Evolutionary conservation across 2,113 vertebrate genomes (phyloP), one percentile per base, ranked within the genome.

Genomic region (Globicephala melas): DNA sequence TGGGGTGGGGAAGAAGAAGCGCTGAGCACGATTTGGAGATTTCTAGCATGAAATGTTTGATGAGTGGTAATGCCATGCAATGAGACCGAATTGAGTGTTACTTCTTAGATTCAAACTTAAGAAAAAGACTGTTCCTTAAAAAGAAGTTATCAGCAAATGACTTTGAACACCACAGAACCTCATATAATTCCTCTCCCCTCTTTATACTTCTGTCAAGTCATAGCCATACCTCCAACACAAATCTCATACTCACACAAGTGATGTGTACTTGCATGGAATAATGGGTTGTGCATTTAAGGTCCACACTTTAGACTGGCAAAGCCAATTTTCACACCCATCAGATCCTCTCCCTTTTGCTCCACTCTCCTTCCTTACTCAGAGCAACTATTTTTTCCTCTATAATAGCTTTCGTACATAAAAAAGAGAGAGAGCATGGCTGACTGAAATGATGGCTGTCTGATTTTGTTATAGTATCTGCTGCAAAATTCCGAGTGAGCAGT

Each of bases 391-490:
- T 91, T 68, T 60, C 15, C 62, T 95, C 47, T n/a, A 62, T 28
- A 92, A 89, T 21, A 73, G 44, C n/a, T 95, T 85, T 89, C 80
- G 41, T 74, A 95, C 33, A 25, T 74, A 67, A 71, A 81, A 91
- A 44, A 9, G 44, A 26, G 21, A 79, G 18, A 79, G 18, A 47
- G 36, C 28, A 28, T 87, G 62, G 47, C 21, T 20, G 26, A 74
- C 74, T 91, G 81, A 70, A 68, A 93, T 87, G 41, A 82, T 1
- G 14, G 62, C 77, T 88, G 62, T 89, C 91, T 71, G 28, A 77
- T 68, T 95, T 94, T 96, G 71, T 96, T 97, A 55, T 8, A 84
- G 10, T 86, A 63, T 65, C 70, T 88, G 70, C 33, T 79, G 77
- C 67, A 92, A 94, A 83, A 81, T 79, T 41, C 79, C 74, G 79